Evolutionary conservation across 2,797 vertebrate species (phyloP).

Genomic region (Myiotriccus ornatus): DNA sequence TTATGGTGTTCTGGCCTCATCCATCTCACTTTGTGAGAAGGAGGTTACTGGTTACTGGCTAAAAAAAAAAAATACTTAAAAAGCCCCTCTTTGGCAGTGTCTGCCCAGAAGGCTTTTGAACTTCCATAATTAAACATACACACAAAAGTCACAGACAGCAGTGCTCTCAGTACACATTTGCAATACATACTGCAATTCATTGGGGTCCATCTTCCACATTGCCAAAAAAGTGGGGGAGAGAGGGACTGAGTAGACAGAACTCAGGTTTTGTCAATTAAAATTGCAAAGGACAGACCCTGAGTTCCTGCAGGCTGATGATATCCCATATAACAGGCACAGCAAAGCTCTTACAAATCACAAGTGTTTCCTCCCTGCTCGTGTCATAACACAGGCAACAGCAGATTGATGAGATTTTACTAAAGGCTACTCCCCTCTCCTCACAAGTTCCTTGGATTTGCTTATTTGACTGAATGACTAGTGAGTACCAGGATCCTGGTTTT

Average conservation of each 20-base stretch:
- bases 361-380: not conserved
- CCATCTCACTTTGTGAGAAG: not conserved
- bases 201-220: not conserved
- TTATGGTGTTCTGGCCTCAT: not conserved
- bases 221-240: not conserved
- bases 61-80: not conserved
- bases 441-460: not conserved
- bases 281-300: not conserved
- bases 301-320: not conserved
- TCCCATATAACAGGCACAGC: not conserved
- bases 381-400: not conserved
- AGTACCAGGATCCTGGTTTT: not conserved
- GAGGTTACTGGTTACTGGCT: not conserved
- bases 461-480: not conserved
- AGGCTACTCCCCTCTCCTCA: accelerated
- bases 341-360: not conserved
- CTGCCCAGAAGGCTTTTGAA: not conserved
- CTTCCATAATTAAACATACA: not conserved
- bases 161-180: accelerated
- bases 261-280: not conserved
- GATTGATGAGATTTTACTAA: not conserved
- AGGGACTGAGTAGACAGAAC: accelerated
- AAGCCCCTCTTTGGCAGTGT: not conserved
- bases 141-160: not conserved
- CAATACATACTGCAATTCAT: not conserved